Base-by-base conservation (phyloP, 2,888 invertebrate species). In the Drosophila acutilabella region DNA sequence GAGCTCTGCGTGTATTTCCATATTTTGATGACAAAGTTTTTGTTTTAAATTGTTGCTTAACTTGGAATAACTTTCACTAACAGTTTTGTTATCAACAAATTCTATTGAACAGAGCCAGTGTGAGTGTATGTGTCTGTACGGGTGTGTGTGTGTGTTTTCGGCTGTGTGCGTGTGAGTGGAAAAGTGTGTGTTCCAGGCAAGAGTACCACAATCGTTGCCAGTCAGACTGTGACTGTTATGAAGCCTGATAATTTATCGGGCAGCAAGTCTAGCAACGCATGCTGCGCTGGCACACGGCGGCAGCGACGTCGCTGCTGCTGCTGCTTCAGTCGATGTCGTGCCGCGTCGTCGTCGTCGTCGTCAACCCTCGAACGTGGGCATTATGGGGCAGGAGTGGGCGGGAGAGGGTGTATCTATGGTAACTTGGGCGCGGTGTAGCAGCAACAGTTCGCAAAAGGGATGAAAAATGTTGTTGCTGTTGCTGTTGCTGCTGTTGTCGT, bases 191-290 rank as follows among this genome's bases (percentile, higher is more conserved):
- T 13, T 51, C 16, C 59, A 23, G 59, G 41, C 50, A 42, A 41
- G 51, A 50, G 74, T 57, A 86, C 83, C 83, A 81, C 74, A 69
- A 83, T 67, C 79, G 81, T 86, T 84, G 86, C 68, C 86, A 84
- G 83, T 84, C 83, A 69, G 74, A 83, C 83, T 79, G 83, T 83
- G 86, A 89, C 89, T 89, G 86, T 84, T 84, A 79, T 83, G 86
- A 87, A 83, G 89, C 77, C 85, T 89, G 81, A 90, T 90, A 90
- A 89, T 90, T 90, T 90, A 90, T 89, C 90, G 89, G 84, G 87
- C 87, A 88, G 87, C 89, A 90, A 88, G 90, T 86, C 89, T 89
- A 87, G 82, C 82, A 86, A 71, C 71, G 71, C 71, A 72, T 78
- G 81, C 79, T 75, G 80, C 71, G 75, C 64, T 66, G 62, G 44